These are phyloP conservation scores for Pyrrhura leucotis DNA, from an alignment of 2,797 vertebrate species.

Conservation along the genomic window DNA sequence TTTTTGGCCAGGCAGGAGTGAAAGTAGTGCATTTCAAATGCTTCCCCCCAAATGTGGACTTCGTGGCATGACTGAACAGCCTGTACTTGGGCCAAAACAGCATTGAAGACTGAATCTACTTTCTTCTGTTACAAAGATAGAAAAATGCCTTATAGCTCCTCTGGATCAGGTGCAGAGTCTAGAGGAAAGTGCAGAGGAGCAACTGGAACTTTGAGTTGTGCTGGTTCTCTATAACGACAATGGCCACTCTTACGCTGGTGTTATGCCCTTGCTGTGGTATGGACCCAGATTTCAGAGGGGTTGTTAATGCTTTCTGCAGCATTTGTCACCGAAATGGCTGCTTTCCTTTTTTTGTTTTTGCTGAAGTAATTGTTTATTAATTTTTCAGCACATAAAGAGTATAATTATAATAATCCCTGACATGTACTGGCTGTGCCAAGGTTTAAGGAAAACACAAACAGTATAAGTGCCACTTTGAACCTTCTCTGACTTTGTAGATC, in stretches of 20 bases:
- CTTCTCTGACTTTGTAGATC: background rate
- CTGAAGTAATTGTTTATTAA: constrained; percentile 70
- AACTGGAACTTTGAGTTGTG: background rate
- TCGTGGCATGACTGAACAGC: background rate
- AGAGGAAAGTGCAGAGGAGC: background rate
- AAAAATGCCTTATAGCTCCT: background rate
- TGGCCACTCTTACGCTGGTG: background rate
- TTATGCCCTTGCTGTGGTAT: background rate
- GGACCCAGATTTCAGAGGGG: background rate
- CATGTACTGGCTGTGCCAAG: constrained; percentile 59
- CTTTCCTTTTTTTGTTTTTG: background rate
- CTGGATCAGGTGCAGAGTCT: background rate
- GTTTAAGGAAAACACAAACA: constrained; percentile 49
- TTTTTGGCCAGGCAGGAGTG: background rate
- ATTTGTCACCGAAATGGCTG: constrained; percentile 48
- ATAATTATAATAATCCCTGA: constrained; percentile 71
- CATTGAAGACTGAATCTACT: background rate
- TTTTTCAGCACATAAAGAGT: constrained; percentile 69
- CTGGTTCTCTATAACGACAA: background rate
- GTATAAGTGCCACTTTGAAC: background rate
- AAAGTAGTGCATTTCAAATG: background rate
- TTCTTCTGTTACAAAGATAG: background rate
- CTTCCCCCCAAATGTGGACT: background rate
- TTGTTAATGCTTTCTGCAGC: constrained; percentile 17
- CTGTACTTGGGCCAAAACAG: background rate